Percentiles rank a stretch among this genome's conserved stretches.
phyloP scores from a whole-genome alignment of 1,140 invertebrate genomes.

The Limonius californicus region DNA sequence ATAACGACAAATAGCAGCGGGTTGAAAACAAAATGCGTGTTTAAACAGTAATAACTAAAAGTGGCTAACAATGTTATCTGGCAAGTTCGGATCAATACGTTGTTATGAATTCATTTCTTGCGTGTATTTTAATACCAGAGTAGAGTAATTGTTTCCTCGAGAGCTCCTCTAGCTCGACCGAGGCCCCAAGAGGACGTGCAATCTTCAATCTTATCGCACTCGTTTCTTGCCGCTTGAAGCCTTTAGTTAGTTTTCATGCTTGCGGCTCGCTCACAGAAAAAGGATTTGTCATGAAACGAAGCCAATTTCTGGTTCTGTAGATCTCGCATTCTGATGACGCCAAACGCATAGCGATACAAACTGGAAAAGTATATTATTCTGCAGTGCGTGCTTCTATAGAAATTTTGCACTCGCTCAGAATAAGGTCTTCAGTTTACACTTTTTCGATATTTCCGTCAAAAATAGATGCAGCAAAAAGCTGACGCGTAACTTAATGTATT shows the following conservation, averaged over 20 bases:
- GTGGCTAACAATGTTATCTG: slow-evolving; percentile 1
- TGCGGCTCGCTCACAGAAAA: slow-evolving; percentile 9
- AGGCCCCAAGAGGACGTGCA: background rate
- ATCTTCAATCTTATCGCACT: slow-evolving; percentile 12
- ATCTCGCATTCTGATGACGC: slow-evolving; percentile 3
- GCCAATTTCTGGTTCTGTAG: slow-evolving; percentile 6
- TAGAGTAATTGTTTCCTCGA: slow-evolving; percentile 12
- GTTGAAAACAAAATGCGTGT: background rate
- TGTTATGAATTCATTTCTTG: slow-evolving; percentile 23
- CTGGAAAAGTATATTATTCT: background rate
- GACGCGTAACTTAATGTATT: no score
- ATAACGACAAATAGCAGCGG: no score
- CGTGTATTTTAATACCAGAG: slow-evolving; percentile 17
- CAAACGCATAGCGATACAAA: background rate
- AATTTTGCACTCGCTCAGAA: background rate
- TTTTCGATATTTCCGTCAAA: no score
- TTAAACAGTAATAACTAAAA: background rate
- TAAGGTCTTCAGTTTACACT: no score
- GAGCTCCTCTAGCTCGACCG: background rate
- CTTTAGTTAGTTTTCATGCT: slow-evolving; percentile 15
- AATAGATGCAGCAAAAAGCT: no score
- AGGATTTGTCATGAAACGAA: slow-evolving; percentile 15
- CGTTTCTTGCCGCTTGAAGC: slow-evolving; percentile 6
- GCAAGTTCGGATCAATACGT: slow-evolving; percentile 15
- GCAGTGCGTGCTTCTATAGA: background rate